Base-by-base conservation (phyloP, 92 coral and sea anemone species). In the Porites evermanni region DNA sequence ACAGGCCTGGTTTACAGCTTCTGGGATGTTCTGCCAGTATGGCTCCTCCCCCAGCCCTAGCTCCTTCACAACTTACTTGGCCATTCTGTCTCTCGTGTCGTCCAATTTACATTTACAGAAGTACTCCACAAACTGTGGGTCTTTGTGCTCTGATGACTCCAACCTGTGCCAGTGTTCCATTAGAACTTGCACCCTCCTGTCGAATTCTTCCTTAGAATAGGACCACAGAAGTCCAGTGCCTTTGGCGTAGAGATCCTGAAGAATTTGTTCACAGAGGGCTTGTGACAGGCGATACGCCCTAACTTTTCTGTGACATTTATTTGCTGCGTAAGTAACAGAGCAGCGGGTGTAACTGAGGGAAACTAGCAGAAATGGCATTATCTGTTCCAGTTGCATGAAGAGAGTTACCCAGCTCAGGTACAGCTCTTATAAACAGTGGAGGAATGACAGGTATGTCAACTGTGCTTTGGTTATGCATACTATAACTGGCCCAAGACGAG, bases 301-400 rank as follows among this genome's bases (percentile, higher is more conserved):
- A 67, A 51, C 71, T 85, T 85, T 44, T 66, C 84, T 47, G 66
- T 67, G 77, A 85, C 44, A 64, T 77, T 85, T 59, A 67, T 77
- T 77, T 66, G 78, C 84, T 64, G 38, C 77, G 77, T 69, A 87
- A 38, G 83, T 77, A 78, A 68, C 85, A 68, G 2, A 86, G 79
- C 61, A 85, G 78, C 52, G 65, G 68, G 26, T 68, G 66, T 2
- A 85, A 29, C 16, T 79, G 47, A 21, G 66, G 89, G 29, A 68
- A 63, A 53, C 83, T 88, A 26, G 91, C 88, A 19, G 89, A 79
- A 19, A 70, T 67, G 44, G 91, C 89, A 88, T 69, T n/a, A n/a
- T 88, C 89, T 50, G 91, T 88, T 75, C 91, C 91, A 54, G 80
- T 73, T 53, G 84, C 89, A 70, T 68, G 89, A 26, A 88, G 83